Base-by-base conservation (phyloP, 2,797 vertebrate species). In the Myripristis jacobus region DNA sequence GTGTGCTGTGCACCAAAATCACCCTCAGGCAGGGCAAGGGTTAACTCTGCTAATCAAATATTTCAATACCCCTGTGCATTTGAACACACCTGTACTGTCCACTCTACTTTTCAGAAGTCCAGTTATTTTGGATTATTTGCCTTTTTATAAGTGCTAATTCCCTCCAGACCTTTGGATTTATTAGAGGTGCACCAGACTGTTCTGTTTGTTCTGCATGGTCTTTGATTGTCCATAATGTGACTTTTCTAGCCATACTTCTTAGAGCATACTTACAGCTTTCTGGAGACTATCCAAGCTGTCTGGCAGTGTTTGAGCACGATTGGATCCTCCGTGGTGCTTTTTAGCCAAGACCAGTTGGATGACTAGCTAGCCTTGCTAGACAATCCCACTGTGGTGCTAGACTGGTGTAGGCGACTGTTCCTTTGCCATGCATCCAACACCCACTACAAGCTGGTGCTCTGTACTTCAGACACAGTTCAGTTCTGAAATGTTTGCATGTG, bases 331-430 rank as follows among this genome's bases (percentile, higher is more conserved):
- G 75, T 75, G 91, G 92, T 92, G 93, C 91, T 92, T 87, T 81
- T 71, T 75, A 74, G 82, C 83, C 84, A 89, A 77, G 83, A 85
- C 82, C 89, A 91, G 89, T 89, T 85, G 83, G 91, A 87, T 81
- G 83, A 70, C 86, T 90, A 88, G 88, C 85, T 77, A 63, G 74
- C 74, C 58, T 79, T 66, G 77, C 84, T 88, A 89, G 87, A 89
- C 87, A 76, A 61, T 79, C 88, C 81, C 58, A 90, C 88, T 86
- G 86, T 86, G 92, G 93, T 93, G 92, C 92, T 93, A 89, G 87
- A 90, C 85, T 77, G 77, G 83, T 86, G 90, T 88, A 85, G 92
- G 91, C 84, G 88, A 90, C 85, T 81, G 89, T 88, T 88, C 81
- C 72, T 85, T 73, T 77, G 52, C 78, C 81, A 76, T 85, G 79